Conservation (phyloP, 2,888 invertebrate species). For the Torymus texanus region DNA sequence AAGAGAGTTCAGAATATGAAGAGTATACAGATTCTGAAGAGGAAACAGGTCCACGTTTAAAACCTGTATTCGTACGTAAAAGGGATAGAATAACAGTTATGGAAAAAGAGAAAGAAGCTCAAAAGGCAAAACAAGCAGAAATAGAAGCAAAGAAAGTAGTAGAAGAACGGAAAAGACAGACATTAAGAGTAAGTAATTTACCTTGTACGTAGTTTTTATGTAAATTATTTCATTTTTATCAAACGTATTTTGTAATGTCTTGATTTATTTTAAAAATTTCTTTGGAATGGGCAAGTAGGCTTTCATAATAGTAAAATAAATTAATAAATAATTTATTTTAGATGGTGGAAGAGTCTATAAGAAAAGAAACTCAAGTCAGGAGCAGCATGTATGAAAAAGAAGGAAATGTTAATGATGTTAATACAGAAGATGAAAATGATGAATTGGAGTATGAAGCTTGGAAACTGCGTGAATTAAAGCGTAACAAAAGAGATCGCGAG, state of each 20-base stretch:
- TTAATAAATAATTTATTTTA: no score
- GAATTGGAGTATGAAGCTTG: constrained; percentile 96
- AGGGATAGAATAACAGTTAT: constrained; percentile 95
- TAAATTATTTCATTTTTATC: no score
- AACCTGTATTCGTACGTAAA: constrained; percentile 95
- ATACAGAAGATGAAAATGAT: constrained; percentile 96
- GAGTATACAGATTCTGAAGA: constrained; percentile 93
- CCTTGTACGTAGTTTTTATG: background rate
- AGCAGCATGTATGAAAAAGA: constrained; percentile 81
- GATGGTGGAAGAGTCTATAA: constrained; percentile 84
- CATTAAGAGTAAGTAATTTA: constrained; percentile 79
- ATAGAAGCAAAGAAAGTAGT: constrained; percentile 88
- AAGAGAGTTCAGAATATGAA: constrained; percentile 88
- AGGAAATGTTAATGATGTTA: constrained; percentile 88
- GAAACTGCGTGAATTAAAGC: constrained; percentile 97
- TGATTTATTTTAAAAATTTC: no score
- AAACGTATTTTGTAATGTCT: no score
- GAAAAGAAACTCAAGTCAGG: constrained; percentile 83
- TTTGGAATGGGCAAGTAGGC: no score
- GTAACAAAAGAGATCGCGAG: constrained; percentile 97
- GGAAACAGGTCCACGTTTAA: constrained; percentile 92
- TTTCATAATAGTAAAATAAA: no score
- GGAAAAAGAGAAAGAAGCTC: constrained; percentile 93
- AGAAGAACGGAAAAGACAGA: constrained; percentile 92
- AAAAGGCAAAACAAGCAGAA: constrained; percentile 90